These are phyloP conservation scores for Halichoeres trimaculatus DNA, from an alignment of 2,113 vertebrate species.

Conservation along the genomic window DNA sequence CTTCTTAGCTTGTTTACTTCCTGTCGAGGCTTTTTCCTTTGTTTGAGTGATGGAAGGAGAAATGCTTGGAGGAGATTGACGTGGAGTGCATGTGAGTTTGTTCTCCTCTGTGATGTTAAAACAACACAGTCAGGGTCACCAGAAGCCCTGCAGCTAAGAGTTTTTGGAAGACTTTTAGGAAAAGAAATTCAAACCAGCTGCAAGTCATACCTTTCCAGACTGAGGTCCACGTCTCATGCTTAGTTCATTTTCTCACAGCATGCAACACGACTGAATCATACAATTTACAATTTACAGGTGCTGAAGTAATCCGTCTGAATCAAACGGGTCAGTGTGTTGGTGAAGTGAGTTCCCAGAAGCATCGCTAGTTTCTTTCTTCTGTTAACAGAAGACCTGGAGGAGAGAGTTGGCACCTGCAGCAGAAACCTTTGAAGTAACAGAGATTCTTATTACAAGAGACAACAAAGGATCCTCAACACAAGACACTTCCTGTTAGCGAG, in stretches of 20 bases:
- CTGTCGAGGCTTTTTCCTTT: background rate
- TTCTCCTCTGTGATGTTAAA: background rate
- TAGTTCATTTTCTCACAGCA: background rate
- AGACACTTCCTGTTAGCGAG: background rate
- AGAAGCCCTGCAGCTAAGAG: background rate
- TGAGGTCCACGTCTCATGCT: background rate
- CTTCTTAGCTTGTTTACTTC: conserved; percentile 5
- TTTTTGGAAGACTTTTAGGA: background rate
- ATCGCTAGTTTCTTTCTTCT: background rate
- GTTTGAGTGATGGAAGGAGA: background rate
- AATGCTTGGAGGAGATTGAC: background rate
- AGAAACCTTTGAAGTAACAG: background rate
- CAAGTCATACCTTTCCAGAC: background rate
- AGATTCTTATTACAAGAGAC: background rate
- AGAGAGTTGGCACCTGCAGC: background rate
- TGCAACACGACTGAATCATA: background rate
- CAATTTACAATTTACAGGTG: conserved; percentile 35
- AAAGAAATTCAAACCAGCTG: background rate
- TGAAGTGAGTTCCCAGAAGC: conserved; percentile 3
- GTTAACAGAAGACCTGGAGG: background rate
- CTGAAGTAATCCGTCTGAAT: conserved; percentile 29
- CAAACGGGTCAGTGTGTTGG: conserved; percentile 15
- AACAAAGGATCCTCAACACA: background rate
- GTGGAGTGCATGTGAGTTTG: background rate
- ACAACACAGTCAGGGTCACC: background rate